Evolutionary conservation across 1,140 invertebrate species (phyloP).

Genomic region (Lasioglossum baleicum): DNA sequence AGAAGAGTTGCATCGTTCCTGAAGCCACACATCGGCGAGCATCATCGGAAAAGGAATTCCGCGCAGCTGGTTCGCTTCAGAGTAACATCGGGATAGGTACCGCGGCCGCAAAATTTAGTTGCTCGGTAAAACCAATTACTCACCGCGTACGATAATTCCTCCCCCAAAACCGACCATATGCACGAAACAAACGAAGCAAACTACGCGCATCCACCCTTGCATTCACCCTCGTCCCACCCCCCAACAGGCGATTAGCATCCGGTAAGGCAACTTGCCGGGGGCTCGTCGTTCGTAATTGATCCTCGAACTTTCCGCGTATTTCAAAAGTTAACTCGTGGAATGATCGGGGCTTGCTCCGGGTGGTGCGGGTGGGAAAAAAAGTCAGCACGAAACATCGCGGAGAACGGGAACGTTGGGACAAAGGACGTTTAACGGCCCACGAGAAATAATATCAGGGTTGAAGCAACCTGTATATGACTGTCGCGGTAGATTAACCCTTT

Average conservation of each 20-base stretch:
- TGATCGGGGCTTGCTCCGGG: background rate
- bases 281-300: conserved; percentile 8
- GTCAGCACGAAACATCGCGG: background rate
- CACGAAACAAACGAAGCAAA: conserved; percentile 15
- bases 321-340: conserved; percentile 2
- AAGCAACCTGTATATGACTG: no score
- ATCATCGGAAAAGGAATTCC: no score
- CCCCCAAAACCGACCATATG: background rate
- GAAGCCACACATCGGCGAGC: no score
- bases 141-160: background rate
- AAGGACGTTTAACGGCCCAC: background rate
- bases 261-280: background rate
- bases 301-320: background rate
- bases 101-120: background rate
- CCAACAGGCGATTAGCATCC: background rate
- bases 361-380: background rate
- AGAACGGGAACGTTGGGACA: background rate
- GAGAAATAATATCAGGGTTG: no score
- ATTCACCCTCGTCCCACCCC: background rate
- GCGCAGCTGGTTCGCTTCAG: no score
- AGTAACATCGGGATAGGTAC: background rate
- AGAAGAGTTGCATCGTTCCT: no score
- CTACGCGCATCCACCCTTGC: no score
- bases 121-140: conserved; percentile 13
- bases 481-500: no score